Evolutionary conservation across 2,888 invertebrate species (phyloP).

Genomic region (Limnephilus marmoratus): DNA sequence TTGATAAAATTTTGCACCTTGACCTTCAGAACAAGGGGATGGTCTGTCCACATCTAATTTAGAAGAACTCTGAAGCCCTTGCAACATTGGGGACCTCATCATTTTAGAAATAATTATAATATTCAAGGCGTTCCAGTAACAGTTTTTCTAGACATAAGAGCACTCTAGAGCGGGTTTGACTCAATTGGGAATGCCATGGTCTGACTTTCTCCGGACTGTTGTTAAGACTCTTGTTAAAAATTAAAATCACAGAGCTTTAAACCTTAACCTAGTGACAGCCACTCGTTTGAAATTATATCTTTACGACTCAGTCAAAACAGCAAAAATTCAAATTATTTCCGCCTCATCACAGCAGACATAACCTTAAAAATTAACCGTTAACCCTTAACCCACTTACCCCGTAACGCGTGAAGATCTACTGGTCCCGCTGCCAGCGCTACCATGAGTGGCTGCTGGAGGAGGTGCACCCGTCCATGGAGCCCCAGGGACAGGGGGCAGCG

Average conservation of each 20-base stretch:
- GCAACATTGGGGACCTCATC: too few relatives aligned
- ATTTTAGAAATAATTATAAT: too few relatives aligned
- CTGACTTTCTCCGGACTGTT: background rate
- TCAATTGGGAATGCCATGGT: background rate
- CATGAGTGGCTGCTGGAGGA: slow-evolving; percentile 89
- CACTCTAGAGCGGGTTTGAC: too few relatives aligned
- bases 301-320: background rate
- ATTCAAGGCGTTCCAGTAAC: too few relatives aligned
- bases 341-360: background rate
- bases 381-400: slow-evolving; percentile 44
- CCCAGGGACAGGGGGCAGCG: slow-evolving; percentile 72
- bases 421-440: slow-evolving; percentile 90
- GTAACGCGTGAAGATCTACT: slow-evolving; percentile 83
- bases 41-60: too few relatives aligned
- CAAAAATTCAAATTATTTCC: background rate
- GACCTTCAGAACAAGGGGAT: too few relatives aligned
- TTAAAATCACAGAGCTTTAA: too few relatives aligned
- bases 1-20: too few relatives aligned
- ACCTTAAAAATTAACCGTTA: slow-evolving; percentile 3
- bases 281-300: background rate
- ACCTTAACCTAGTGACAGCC: background rate
- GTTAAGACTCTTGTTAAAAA: background rate
- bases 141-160: too few relatives aligned
- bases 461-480: slow-evolving; percentile 88
- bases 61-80: too few relatives aligned